Percentiles rank a stretch among this genome's conserved stretches.
Evolutionary conservation across 2,888 invertebrate genomes (phyloP).

Genomic region (Thyatira batis): DNA sequence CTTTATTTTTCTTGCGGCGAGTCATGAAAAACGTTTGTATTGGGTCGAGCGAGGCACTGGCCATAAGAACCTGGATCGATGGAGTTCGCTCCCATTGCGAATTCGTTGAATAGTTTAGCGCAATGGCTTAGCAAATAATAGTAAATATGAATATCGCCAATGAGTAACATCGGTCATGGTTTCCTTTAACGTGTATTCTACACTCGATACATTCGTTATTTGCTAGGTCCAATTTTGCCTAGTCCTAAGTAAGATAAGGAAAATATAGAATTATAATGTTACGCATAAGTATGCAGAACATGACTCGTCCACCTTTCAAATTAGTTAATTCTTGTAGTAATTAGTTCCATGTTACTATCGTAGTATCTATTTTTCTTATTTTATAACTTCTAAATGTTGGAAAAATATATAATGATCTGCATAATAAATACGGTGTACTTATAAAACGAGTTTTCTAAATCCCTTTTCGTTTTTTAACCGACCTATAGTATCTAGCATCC

Average conservation of each 20-base stretch:
- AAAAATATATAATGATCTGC: neutral
- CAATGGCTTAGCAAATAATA: neutral
- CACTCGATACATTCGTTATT: neutral
- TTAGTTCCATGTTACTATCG: neutral
- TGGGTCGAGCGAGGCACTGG: neutral
- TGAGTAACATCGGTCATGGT: neutral
- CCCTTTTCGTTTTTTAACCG: neutral
- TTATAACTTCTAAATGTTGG: neutral
- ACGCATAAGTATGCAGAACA: neutral
- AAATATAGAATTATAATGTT: neutral
- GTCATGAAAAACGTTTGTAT: constrained; percentile 7
- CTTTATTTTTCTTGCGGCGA: constrained; percentile 29
- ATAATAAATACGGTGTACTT: neutral
- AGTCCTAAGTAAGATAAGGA: neutral
- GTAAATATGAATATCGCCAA: neutral
- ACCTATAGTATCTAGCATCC: too few relatives aligned
- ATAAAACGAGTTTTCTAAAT: neutral
- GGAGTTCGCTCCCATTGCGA: neutral
- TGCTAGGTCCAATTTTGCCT: neutral
- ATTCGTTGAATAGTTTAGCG: neutral
- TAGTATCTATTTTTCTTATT: neutral
- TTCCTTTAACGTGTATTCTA: neutral
- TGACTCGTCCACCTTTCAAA: neutral
- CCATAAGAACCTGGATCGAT: neutral
- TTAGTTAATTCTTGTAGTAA: neutral